Conservation (phyloP, 2,797 vertebrate species). For the Oreochromis mossambicus region DNA sequence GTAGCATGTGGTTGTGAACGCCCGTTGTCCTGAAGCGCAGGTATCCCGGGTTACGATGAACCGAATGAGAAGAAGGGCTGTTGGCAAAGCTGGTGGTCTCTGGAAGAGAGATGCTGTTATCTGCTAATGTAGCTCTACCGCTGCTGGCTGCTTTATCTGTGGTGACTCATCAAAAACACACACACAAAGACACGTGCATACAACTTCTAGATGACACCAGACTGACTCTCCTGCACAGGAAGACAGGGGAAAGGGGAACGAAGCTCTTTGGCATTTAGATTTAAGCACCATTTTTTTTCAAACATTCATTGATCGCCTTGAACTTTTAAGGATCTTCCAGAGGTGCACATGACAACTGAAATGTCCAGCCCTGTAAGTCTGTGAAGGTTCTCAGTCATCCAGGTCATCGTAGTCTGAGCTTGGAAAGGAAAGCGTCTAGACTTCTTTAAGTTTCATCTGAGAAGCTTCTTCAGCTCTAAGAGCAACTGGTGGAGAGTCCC, state of each 20-base stretch:
- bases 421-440: not conserved
- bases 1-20: not conserved
- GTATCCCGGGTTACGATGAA: slow-evolving; percentile 13
- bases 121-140: slow-evolving; percentile 51
- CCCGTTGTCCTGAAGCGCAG: not conserved
- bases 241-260: not conserved
- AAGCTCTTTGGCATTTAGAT: not conserved
- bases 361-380: not conserved
- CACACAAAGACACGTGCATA: not conserved
- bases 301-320: not conserved
- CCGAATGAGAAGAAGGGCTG: slow-evolving; percentile 30
- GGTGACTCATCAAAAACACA: slow-evolving; percentile 62
- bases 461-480: not conserved
- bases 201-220: not conserved
- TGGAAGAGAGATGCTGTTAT: slow-evolving; percentile 53
- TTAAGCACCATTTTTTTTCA: not conserved
- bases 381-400: not conserved
- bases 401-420: not conserved
- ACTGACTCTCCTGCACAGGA: not conserved
- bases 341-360: not conserved
- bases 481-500: not conserved
- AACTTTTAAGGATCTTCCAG: not conserved
- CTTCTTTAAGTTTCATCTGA: not conserved
- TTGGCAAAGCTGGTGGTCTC: slow-evolving; percentile 49
- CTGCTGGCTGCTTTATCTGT: slow-evolving; percentile 50